A percentile compares a stretch with the other conserved stretches of the same genome.
These are phyloP conservation scores for Lota lota DNA, from an alignment of 2,113 vertebrate species.

Conservation along the genomic window DNA sequence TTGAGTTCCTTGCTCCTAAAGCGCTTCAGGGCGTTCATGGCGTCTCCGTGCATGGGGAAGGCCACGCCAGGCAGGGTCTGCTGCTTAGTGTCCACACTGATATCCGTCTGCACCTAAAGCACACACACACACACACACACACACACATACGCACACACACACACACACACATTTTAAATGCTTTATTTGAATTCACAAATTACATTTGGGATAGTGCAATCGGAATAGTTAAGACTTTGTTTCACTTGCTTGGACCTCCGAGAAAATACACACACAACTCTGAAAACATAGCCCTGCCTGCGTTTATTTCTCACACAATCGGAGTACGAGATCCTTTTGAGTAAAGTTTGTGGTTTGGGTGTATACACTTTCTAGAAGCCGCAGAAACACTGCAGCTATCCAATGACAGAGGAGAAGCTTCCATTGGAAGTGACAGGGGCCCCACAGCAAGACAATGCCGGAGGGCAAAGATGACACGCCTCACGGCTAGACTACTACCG, in stretches of 20 bases:
- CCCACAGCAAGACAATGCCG: constrained; percentile 23
- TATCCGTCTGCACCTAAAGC: constrained; percentile 85
- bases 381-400: constrained; percentile 2
- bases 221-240: not conserved
- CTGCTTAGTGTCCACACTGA: constrained; percentile 90
- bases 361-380: no score
- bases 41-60: constrained; percentile 88
- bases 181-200: not conserved
- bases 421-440: constrained; percentile 31
- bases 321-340: constrained; percentile 6
- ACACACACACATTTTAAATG: not conserved
- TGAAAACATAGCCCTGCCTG: no score
- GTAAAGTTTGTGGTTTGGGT: not conserved
- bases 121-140: constrained; percentile 8
- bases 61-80: constrained; percentile 93
- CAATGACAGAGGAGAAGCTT: constrained; percentile 33
- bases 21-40: constrained; percentile 84
- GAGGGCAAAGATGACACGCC: constrained; percentile 44
- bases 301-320: not conserved
- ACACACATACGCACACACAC: constrained; percentile 18
- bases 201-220: not conserved
- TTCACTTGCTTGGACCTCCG: not conserved
- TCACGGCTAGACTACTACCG: no score
- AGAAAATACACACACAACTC: not conserved
- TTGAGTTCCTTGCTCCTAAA: constrained; percentile 83